Conservation (phyloP, 92 coral and sea anemone genomes). For the Metridium senile region DNA sequence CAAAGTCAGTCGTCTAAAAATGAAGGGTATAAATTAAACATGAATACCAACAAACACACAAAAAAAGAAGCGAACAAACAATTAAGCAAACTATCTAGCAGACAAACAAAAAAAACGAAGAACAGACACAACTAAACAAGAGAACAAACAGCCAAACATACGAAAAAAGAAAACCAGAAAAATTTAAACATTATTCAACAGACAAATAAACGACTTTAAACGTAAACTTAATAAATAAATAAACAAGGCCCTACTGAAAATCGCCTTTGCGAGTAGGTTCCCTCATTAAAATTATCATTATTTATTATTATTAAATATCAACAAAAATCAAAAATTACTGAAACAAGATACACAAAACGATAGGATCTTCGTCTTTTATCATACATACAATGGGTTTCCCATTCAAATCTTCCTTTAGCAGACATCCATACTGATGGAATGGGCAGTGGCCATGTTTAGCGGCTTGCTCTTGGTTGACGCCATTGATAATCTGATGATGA, state of each 20-base stretch:
- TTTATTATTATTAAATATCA: no score
- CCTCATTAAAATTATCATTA: no score
- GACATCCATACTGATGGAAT: constrained; percentile 16
- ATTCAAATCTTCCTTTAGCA: constrained; percentile 3
- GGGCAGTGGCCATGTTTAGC: constrained; percentile 37
- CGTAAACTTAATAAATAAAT: no score
- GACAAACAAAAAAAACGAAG: not conserved
- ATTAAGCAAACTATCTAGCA: not conserved
- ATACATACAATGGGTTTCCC: constrained; percentile 28
- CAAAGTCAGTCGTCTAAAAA: constrained; percentile 9
- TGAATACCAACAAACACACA: not conserved
- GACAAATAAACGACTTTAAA: no score
- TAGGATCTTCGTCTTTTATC: no score
- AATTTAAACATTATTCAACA: no score
- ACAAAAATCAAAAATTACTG: no score
- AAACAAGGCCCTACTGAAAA: no score
- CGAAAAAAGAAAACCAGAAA: no score
- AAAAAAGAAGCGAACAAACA: not conserved
- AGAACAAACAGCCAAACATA: not conserved
- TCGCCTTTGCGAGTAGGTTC: no score
- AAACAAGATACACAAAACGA: not conserved
- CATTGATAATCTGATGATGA: not conserved
- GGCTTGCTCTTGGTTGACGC: not conserved
- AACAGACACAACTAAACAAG: not conserved
- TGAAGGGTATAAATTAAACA: not conserved